Evolutionary conservation across 1,140 invertebrate species (phyloP).

Genomic region (Hyposmocoma kahamanoa): DNA sequence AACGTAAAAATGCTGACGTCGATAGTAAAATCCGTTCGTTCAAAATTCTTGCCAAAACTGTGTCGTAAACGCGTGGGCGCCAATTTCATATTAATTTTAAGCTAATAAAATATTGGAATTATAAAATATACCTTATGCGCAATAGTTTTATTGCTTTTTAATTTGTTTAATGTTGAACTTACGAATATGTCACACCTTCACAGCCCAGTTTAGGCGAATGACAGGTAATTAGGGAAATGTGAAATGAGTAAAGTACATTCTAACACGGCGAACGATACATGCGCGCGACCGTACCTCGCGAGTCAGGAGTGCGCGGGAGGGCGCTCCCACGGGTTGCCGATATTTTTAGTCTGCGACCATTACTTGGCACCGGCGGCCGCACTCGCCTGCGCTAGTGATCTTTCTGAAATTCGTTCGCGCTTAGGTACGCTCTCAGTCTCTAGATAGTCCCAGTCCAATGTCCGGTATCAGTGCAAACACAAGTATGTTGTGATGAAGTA

Average conservation of each 20-base stretch:
- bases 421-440: conserved; percentile 54
- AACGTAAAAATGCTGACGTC: neutral
- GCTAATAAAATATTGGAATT: too few species aligned
- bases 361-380: conserved; percentile 71
- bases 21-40: neutral
- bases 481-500: conserved; percentile 9
- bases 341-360: conserved; percentile 71
- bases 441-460: conserved; percentile 46
- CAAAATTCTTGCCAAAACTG: neutral
- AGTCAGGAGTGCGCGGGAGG: conserved; percentile 63
- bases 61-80: neutral
- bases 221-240: too few species aligned
- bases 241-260: too few species aligned
- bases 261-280: too few species aligned
- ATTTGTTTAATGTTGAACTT: too few species aligned
- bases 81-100: too few species aligned
- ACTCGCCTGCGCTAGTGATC: conserved; percentile 66
- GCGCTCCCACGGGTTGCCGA: conserved; percentile 72
- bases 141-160: too few species aligned
- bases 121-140: too few species aligned
- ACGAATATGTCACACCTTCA: too few species aligned
- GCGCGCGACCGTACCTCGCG: neutral
- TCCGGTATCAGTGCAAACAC: conserved; percentile 29
- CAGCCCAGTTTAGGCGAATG: too few species aligned
- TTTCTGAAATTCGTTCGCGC: conserved; percentile 62